Percentiles rank a stretch among this genome's conserved stretches.
phyloP scores from a whole-genome alignment of 1,140 invertebrate genomes.

The Lasioglossum albipes region DNA sequence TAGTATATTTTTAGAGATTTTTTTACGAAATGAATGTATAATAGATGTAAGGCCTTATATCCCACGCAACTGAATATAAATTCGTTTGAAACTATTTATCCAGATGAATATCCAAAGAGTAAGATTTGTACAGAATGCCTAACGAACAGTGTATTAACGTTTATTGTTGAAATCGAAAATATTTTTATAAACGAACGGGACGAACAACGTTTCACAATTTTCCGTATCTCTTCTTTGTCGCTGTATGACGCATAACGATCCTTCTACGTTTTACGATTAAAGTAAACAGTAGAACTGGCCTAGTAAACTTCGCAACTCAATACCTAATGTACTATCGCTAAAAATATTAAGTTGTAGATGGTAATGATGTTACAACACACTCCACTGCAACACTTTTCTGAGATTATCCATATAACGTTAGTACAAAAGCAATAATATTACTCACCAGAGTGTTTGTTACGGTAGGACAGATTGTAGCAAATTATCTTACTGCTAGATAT shows the following conservation, averaged over 20 bases:
- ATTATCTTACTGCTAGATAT: constrained; percentile 3
- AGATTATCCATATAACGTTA: constrained; percentile 1
- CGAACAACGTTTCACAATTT: constrained; percentile 1
- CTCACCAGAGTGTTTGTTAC: neutral
- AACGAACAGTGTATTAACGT: constrained; percentile 1
- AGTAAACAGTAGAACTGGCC: neutral
- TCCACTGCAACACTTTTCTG: neutral
- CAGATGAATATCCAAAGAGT: neutral
- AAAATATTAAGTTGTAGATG: neutral
- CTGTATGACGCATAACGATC: neutral
- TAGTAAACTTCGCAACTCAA: neutral
- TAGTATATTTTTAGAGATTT: constrained; percentile 69
- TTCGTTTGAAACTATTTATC: constrained; percentile 24
- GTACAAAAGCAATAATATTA: constrained; percentile 33
- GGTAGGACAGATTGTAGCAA: constrained; percentile 4
- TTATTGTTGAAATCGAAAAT: constrained; percentile 15
- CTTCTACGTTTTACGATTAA: neutral
- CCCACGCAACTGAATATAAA: constrained; percentile 13
- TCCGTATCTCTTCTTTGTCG: neutral
- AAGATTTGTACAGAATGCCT: constrained; percentile 8
- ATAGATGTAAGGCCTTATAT: constrained; percentile 46
- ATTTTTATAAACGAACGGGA: constrained; percentile 30
- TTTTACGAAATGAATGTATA: constrained; percentile 64
- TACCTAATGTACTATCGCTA: neutral
- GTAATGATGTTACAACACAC: neutral